Evolutionary conservation across 37 sponge, comb jelly and placozoan genomes (phyloP), one percentile per base, ranked within the genome.

Genomic region (Corticium candelabrum): DNA sequence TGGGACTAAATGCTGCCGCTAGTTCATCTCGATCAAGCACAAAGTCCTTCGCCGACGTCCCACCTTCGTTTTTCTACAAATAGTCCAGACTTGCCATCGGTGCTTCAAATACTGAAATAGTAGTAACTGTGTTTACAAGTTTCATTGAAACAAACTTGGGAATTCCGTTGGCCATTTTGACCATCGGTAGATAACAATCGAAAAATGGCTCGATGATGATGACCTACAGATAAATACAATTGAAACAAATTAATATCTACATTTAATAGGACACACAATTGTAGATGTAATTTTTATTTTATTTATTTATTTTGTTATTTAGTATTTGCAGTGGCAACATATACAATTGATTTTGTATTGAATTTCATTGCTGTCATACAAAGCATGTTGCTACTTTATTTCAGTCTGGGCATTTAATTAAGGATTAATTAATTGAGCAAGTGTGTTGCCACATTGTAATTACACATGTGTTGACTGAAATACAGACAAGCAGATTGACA

Each of bases 131-230:
- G n/a, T n/a, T 84, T 31, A 71, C 84, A 33, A 87, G 87, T 80
- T 90, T 74, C 34, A 98, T 90, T 34, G 99, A 93, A 34, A 98
- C 87, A 78, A 41, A 89, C 5, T 84, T 84, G 11, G 80, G 36
- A 29, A 68, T 89, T 1, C 86, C 94, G 35, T 93, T 90, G 68
- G 86, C 77, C 70, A 92, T 79, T 39, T 81, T 84, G 35, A 82
- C 82, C 86, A 91, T 88, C 37, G 90, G 86, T 34, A 77, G 35
- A 77, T 98, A 94, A 71, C 95, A 95, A 76, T 94, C 95, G 68
- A 92, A 94, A 85, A 92, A 94, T 36, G 99, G 99, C 77, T 98
- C 99, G 15, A 98, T 71, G 69, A 98, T 38, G n/a, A 96, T 80
- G 37, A 96, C 90, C 96, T 95, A 77, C 5, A 84, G 0, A 41